Evolutionary conservation across 2,113 vertebrate genomes (phyloP).

Genomic region (Clinocottus analis): DNA sequence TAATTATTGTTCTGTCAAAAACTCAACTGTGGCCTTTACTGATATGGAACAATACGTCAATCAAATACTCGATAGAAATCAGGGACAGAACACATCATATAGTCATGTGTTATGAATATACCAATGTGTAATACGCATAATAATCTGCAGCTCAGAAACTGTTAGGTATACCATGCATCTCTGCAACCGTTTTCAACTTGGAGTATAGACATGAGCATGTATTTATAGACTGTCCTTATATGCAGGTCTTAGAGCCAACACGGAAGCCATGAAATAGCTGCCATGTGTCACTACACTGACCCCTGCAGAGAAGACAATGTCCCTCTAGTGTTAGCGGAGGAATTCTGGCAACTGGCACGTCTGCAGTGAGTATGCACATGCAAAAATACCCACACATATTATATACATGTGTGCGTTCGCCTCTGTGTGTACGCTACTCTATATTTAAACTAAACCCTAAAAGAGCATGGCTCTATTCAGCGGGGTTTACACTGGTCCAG

Average conservation of each 20-base stretch:
- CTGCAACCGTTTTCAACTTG: neutral
- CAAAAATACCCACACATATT: constrained; percentile 43
- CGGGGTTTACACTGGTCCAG: constrained; percentile 9
- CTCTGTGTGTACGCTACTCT: constrained; percentile 30
- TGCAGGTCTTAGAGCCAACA: constrained; percentile 18
- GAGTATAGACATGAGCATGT: neutral
- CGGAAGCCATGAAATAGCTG: constrained; percentile 20
- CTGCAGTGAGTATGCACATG: constrained; percentile 19
- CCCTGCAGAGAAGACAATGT: constrained; percentile 35
- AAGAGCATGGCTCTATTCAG: constrained; percentile 7
- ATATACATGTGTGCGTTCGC: constrained; percentile 27
- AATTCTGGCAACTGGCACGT: constrained; percentile 65
- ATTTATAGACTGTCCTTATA: constrained; percentile 34
- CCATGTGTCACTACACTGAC: constrained; percentile 42
- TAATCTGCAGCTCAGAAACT: neutral
- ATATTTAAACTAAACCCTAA: constrained; percentile 49
- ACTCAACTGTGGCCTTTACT: constrained; percentile 14
- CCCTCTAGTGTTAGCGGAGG: constrained; percentile 44
- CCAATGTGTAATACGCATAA: neutral
- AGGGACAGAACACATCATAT: neutral
- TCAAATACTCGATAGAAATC: neutral
- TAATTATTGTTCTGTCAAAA: constrained; percentile 27
- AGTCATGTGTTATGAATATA: neutral
- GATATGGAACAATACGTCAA: constrained; percentile 18
- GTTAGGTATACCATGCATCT: neutral